phyloP scores from a whole-genome alignment of 2,888 invertebrate species.

The Tenthredo notha region DNA sequence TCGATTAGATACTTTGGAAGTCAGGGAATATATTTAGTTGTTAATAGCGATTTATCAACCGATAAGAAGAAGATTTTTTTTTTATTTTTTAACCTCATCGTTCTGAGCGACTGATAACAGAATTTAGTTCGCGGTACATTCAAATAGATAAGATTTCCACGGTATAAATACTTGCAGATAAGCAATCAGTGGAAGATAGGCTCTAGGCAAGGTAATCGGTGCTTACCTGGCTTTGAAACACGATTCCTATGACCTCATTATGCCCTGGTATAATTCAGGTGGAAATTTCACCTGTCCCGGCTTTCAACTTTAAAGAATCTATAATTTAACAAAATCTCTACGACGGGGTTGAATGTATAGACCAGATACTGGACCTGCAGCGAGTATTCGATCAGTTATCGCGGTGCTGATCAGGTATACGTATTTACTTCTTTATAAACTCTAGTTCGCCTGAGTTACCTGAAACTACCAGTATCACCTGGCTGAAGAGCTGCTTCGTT shows the following conservation, averaged over 20 bases:
- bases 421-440: background rate
- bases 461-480: constrained; percentile 29
- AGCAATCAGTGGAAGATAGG: background rate
- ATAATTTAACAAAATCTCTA: constrained; percentile 14
- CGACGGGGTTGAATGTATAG: background rate
- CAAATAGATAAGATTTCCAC: background rate
- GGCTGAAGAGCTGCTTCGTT: background rate
- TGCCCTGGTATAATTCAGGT: constrained; percentile 39
- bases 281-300: constrained; percentile 30
- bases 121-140: background rate
- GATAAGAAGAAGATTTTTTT: background rate
- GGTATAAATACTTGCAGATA: constrained; percentile 13
- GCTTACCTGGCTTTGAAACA: constrained; percentile 26
- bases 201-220: constrained; percentile 31
- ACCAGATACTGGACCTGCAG: background rate
- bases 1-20: background rate
- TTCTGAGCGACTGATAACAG: background rate
- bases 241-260: constrained; percentile 28
- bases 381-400: background rate
- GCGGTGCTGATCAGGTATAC: background rate
- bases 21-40: background rate
- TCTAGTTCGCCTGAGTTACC: constrained; percentile 31
- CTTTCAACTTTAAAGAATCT: constrained; percentile 27
- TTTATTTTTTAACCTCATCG: background rate
- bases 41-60: background rate